Conservation (phyloP, 2,797 vertebrate species). For the Gobio occitaniae region DNA sequence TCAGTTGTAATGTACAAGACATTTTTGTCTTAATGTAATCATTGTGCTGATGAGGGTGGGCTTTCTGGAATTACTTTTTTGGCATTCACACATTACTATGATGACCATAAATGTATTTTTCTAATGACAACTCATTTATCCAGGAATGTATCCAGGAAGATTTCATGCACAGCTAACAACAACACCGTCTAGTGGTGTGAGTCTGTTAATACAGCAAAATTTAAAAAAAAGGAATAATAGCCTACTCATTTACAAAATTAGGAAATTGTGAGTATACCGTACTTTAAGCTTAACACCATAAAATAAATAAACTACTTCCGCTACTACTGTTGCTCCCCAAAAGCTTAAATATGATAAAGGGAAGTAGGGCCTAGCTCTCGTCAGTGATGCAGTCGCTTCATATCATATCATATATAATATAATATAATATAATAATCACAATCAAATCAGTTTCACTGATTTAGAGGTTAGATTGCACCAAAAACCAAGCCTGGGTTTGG, state of each 20-base stretch:
- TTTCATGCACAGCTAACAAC: conserved; percentile 36
- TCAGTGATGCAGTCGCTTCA: background rate
- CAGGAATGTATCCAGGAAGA: background rate
- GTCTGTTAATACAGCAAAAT: conserved; percentile 39
- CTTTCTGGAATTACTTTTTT: background rate
- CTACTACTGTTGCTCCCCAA: background rate
- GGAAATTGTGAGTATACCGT: background rate
- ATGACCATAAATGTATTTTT: background rate
- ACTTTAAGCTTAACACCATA: background rate
- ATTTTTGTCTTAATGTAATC: background rate
- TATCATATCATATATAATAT: background rate
- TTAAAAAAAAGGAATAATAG: background rate
- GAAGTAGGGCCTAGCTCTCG: background rate
- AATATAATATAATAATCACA: background rate
- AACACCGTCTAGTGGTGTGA: conserved; percentile 58
- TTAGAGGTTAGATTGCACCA: background rate
- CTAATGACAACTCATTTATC: background rate
- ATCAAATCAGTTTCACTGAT: background rate
- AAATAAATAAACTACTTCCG: background rate
- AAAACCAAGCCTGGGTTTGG: background rate
- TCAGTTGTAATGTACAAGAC: background rate
- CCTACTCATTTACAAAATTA: background rate
- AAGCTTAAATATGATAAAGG: background rate
- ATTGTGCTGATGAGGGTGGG: background rate
- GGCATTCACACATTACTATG: background rate